Evolutionary conservation across 2,113 vertebrate genomes (phyloP), one percentile per base, ranked within the genome.

Genomic region (Crypturellus undulatus): DNA sequence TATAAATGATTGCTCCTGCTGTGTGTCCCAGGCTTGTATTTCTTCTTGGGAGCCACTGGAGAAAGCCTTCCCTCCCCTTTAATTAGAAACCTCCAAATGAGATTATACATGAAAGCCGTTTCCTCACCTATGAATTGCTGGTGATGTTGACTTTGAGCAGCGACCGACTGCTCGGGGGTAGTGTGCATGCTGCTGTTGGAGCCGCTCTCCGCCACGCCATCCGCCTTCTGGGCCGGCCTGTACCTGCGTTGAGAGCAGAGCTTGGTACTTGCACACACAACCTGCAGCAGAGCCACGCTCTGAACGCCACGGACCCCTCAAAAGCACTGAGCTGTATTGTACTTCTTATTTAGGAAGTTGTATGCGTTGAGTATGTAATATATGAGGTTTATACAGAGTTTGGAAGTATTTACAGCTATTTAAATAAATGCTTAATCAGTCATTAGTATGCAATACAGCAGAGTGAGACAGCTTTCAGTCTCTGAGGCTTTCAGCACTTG

Each of bases 41-140:
- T 56, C 54, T 30, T 28, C 54, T 56, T 56, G 54, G 54, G 15
- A 56, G 54, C 28, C 26, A 56, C 67, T 91, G 85, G 38, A 51
- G 24, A 34, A 82, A 16, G 25, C 22, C 15, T 70, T 72, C 51
- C 32, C 32, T 72, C 38, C 43, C 59, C 43, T 54, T 7, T 10
- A 45, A 77, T 4, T 67, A 5, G 10, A 34, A 91, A 17, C 77
- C 59, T 26, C 36, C 10, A 30, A 0, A 1, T 12, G 67, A 70
- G 22, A 5, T 11, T 15, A 52, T 3, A 11, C 6, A 12, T 2
- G 3, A 25, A 26, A 75, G 32, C 28, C 3, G 11, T 20, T 26
- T 69, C 16, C 97, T 98, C 97, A 99, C 99, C 99, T 42, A 99
- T 99, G 97, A 99, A 99, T 90, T 99, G 99, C 97, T 99, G 99